Conservation (phyloP, 2,113 vertebrate species). For the Phalacrocorax carbo region DNA sequence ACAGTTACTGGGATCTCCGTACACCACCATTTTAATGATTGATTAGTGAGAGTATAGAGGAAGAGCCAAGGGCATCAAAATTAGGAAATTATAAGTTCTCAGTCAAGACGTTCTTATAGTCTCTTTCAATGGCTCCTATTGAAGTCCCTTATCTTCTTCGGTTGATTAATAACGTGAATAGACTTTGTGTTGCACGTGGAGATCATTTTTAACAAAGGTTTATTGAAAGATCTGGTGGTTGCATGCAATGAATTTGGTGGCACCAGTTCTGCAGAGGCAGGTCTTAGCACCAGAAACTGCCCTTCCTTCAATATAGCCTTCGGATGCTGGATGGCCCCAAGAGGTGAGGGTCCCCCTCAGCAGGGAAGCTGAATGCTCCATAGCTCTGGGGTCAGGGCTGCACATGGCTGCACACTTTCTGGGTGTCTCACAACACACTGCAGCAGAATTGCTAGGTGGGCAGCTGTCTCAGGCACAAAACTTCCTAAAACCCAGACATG, state of each 20-base stretch:
- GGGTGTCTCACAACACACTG: background rate
- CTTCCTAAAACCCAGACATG: background rate
- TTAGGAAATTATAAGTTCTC: background rate
- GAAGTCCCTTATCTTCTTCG: background rate
- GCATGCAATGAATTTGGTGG: background rate
- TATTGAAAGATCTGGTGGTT: background rate
- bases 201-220: background rate
- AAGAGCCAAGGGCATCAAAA: conserved; percentile 6
- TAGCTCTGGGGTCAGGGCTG: rapidly evolving
- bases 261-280: rapidly evolving
- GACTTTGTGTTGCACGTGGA: background rate
- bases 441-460: no score
- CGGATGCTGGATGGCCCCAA: rapidly evolving
- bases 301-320: background rate
- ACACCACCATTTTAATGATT: background rate
- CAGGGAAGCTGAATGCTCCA: background rate
- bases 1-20: background rate
- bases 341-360: rapidly evolving
- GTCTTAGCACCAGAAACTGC: background rate
- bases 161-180: background rate
- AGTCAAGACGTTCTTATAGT: background rate
- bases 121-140: background rate
- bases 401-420: background rate
- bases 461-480: background rate
- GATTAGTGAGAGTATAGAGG: background rate